These are phyloP conservation scores for Synodontis membranacea DNA, from an alignment of 2,113 vertebrate genomes.

Conservation along the genomic window DNA sequence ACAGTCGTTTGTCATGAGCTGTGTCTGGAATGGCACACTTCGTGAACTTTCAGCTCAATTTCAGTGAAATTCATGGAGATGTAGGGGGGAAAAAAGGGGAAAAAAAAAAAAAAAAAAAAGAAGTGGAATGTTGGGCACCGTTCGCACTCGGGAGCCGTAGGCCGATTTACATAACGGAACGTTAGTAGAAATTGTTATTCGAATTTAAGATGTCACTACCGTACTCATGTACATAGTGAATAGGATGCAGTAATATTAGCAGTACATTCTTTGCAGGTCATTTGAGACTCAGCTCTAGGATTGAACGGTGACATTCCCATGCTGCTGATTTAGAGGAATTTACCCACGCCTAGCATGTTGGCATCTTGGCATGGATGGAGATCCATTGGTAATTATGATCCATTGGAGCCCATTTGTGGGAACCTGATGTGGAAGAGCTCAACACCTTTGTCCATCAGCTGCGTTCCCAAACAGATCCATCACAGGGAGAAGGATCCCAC, in stretches of 20 bases:
- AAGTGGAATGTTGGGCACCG: not conserved
- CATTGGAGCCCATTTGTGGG: too few species aligned
- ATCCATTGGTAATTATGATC: constrained; percentile 60
- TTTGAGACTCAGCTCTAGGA: not conserved
- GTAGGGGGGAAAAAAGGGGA: not conserved
- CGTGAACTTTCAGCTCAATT: not conserved
- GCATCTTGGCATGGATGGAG: constrained; percentile 63
- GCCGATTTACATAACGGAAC: not conserved
- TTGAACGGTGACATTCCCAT: not conserved
- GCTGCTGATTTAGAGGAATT: constrained; percentile 53
- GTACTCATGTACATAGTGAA: not conserved
- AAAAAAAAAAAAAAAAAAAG: not conserved
- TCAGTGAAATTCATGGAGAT: not conserved
- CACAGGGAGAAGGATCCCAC: constrained; percentile 58
- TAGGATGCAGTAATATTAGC: not conserved
- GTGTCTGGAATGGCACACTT: not conserved
- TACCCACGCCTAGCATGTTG: constrained; percentile 66
- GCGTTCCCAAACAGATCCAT: constrained; percentile 55
- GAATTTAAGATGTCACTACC: not conserved
- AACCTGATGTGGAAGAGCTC: too few species aligned
- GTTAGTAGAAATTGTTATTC: not conserved
- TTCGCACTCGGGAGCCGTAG: not conserved
- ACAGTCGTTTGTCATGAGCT: not conserved
- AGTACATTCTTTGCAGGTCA: not conserved
- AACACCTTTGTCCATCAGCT: constrained; percentile 56